Evolutionary conservation across 2,113 vertebrate species (phyloP), one percentile per base, ranked within the genome.

Genomic region (Oxygymnocypris stewartii): DNA sequence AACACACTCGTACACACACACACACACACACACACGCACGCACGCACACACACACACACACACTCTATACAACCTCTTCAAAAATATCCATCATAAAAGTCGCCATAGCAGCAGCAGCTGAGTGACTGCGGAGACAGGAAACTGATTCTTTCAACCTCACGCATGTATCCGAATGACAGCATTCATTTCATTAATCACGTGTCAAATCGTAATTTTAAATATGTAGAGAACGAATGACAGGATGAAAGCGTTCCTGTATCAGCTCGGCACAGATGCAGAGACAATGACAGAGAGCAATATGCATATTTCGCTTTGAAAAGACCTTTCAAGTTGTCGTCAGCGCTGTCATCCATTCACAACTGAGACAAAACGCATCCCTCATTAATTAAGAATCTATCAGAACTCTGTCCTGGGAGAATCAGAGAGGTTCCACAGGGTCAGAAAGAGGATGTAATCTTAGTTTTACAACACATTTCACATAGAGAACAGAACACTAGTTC

Each of bases 371-470:
- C 12, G 40, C 49, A 83, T 3, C 8, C 25, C 6, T 83, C 63
- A 67, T 84, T 84, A 87, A 81, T 85, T 84, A 82, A 76, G 37
- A 71, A 89, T 87, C 42, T 85, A 89, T 87, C 78, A 77, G 6
- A 83, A 63, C 84, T 47, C 73, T 71, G 31, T 9, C 28, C 74
- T 84, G 51, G 31, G 67, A 35, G 67, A 73, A 57, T 57, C 59
- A 83, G 40, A 40, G 76, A 88, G 51, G 61, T 67, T 31, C 25
- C 44, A 82, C 14, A 12, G 6, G 61, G 81, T 69, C 61, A 28
- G 42, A 67, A 47, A 44, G 16, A 67, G 44, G 42, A 35, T 54
- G 14, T 51, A 20, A 74, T 54, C 67, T 25, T 51, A 74, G 51
- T 63, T 80, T 80, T 80, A 23, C 61, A 67, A 67, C 37, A 54